Percentiles rank a stretch among this genome's conserved stretches.
These are phyloP conservation scores for Hydropsyche tenuis DNA, from an alignment of 1,140 invertebrate genomes.

Conservation along the genomic window DNA sequence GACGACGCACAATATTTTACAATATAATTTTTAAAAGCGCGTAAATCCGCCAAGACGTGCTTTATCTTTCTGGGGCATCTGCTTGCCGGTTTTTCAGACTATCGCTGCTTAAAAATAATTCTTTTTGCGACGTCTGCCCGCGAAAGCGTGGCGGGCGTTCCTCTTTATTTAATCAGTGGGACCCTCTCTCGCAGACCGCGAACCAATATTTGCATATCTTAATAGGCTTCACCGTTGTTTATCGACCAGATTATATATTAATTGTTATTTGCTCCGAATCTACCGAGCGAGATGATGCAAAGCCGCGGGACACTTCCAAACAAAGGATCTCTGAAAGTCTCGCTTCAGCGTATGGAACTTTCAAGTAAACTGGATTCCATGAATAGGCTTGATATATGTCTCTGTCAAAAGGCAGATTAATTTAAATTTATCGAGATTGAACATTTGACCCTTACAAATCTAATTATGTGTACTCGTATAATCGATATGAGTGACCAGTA, in stretches of 20 bases:
- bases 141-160: too few species aligned
- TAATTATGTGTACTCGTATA: too few species aligned
- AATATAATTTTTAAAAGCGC: slow-evolving; percentile 21
- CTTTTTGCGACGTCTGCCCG: not conserved
- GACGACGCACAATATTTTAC: slow-evolving; percentile 5
- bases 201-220: slow-evolving; percentile 32
- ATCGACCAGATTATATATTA: slow-evolving; percentile 23
- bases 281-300: not conserved
- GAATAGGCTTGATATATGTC: too few species aligned
- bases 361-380: not conserved
- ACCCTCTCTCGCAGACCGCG: slow-evolving; percentile 13
- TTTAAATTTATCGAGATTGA: too few species aligned
- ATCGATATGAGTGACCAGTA: too few species aligned
- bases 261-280: slow-evolving; percentile 31
- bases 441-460: too few species aligned
- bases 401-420: too few species aligned
- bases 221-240: slow-evolving; percentile 29
- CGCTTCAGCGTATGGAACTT: not conserved
- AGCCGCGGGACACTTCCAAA: too few species aligned
- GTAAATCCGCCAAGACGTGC: slow-evolving; percentile 9
- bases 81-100: not conserved
- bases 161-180: slow-evolving; percentile 29
- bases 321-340: too few species aligned
- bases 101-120: slow-evolving; percentile 21
- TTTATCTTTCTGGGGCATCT: slow-evolving; percentile 9